Conservation (phyloP, 2,113 vertebrate species). For the Heterotilapia buettikoferi region DNA sequence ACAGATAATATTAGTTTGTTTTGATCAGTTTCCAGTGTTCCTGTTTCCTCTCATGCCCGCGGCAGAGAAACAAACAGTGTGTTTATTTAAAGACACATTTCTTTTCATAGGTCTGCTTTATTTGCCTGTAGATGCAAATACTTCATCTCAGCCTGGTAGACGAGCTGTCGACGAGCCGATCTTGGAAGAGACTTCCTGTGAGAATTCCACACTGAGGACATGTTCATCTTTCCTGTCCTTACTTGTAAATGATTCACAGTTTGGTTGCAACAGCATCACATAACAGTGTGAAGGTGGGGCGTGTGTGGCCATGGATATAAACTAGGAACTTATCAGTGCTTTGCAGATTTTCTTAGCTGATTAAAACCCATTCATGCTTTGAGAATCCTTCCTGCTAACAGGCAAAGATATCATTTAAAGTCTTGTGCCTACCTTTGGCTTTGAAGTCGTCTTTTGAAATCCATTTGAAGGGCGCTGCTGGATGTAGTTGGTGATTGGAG, state of each 20-base stretch:
- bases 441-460: slow-evolving; percentile 14
- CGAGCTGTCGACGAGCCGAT: background rate
- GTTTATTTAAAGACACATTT: background rate
- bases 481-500: slow-evolving; percentile 54
- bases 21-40: background rate
- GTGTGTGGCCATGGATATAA: background rate
- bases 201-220: background rate
- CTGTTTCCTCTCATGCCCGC: background rate
- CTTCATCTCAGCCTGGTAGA: background rate
- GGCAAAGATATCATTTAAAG: background rate
- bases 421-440: slow-evolving; percentile 64
- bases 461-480: slow-evolving; percentile 52
- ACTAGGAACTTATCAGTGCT: background rate
- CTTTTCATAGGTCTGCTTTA: background rate
- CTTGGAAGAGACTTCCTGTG: background rate
- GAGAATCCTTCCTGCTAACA: background rate
- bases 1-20: accelerated
- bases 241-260: slow-evolving; percentile 40
- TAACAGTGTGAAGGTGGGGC: background rate
- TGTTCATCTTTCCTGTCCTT: slow-evolving; percentile 1
- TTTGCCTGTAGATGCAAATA: slow-evolving; percentile 36
- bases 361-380: background rate
- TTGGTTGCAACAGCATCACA: background rate
- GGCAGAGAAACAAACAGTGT: background rate
- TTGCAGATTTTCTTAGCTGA: background rate